These are phyloP conservation scores for Carcina quercana DNA, from an alignment of 2,888 invertebrate species.

Conservation along the genomic window DNA sequence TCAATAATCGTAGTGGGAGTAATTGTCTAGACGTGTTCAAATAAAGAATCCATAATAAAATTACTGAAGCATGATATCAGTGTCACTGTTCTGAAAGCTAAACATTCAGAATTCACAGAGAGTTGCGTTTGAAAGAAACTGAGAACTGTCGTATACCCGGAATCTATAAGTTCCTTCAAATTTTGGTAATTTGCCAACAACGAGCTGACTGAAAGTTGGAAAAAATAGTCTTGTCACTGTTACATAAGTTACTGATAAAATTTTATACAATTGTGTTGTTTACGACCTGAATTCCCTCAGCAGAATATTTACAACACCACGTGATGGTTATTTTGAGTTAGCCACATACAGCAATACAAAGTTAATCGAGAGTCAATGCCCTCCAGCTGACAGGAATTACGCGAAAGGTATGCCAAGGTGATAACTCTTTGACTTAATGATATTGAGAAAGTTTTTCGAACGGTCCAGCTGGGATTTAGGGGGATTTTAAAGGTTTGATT, in stretches of 20 bases:
- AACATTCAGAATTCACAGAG: no score
- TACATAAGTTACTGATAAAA: slow-evolving; percentile 25
- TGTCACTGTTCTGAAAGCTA: no score
- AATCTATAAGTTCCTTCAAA: no score
- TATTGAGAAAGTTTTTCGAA: slow-evolving; percentile 25
- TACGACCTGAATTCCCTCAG: no score
- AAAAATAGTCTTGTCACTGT: slow-evolving; percentile 65
- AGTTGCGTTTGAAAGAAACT: no score
- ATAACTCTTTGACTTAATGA: slow-evolving; percentile 40
- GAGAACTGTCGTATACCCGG: no score
- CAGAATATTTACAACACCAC: background rate
- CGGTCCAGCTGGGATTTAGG: slow-evolving; percentile 8
- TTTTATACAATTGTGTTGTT: no score
- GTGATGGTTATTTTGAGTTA: background rate
- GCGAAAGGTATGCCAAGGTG: slow-evolving; percentile 55
- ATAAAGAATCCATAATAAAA: no score
- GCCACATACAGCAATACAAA: slow-evolving; percentile 19
- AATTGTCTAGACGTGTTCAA: no score
- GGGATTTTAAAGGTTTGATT: slow-evolving; percentile 4
- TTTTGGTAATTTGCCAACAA: slow-evolving; percentile 57
- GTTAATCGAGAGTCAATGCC: slow-evolving; percentile 51
- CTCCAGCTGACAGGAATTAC: slow-evolving; percentile 40
- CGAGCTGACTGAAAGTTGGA: slow-evolving; percentile 54
- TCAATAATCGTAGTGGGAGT: no score
- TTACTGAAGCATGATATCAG: no score